phyloP scores from a whole-genome alignment of 2,797 vertebrate genomes.

The Zalophus californianus region DNA sequence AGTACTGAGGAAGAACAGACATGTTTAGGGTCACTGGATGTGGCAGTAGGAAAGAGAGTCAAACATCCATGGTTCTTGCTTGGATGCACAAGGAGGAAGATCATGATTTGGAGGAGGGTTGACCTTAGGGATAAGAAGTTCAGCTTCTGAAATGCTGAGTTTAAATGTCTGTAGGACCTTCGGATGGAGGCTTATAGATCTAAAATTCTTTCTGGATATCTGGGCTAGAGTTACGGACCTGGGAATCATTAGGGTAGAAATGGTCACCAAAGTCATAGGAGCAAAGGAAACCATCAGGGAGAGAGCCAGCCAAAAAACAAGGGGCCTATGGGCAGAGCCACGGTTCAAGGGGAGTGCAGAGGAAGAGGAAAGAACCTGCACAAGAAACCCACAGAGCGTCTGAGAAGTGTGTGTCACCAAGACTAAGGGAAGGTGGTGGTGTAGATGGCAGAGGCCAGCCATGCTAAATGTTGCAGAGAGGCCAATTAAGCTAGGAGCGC shows the following conservation, averaged over 20 bases:
- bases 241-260: neutral
- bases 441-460: constrained; percentile 20
- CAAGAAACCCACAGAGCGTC: neutral
- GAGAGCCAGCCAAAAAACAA: neutral
- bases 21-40: neutral
- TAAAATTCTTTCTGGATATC: neutral
- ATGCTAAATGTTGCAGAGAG: constrained; percentile 4
- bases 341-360: neutral
- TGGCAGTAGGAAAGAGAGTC: neutral
- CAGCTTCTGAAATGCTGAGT: neutral
- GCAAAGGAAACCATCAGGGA: constrained; percentile 2
- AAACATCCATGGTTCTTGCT: neutral
- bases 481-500: constrained; percentile 40
- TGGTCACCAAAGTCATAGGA: neutral
- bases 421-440: neutral
- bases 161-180: neutral
- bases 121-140: neutral
- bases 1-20: neutral
- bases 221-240: neutral
- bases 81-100: neutral
- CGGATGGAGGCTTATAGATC: neutral
- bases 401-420: neutral
- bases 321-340: neutral
- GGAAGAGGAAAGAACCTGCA: neutral
- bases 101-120: neutral